Base-by-base conservation (phyloP, 2,888 invertebrate species). In the Ischnura elegans region DNA sequence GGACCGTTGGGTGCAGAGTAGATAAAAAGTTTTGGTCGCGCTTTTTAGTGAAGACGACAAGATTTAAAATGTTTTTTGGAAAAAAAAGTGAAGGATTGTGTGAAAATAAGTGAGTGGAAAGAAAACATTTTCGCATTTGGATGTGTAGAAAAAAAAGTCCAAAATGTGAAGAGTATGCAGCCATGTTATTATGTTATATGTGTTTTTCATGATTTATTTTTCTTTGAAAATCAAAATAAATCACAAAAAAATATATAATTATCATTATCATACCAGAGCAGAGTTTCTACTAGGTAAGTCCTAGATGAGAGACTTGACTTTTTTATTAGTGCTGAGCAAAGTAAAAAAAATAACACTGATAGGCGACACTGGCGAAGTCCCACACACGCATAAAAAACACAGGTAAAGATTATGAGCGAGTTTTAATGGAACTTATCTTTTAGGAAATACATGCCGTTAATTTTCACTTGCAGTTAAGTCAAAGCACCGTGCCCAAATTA, bases 161-260 rank as follows among this genome's bases (percentile, higher is more conserved):
- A 61, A n/a, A n/a, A 61, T 61, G 1, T 8, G 61, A 76, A 29
- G 29, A 21, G 46, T 45, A n/a, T n/a, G 86, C 45, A 45, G n/a
- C 10, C 45, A 45, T 86, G 86, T 45, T 86, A 86, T 86, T 46
- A 86, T 45, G n/a, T 45, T 86, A 86, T 46, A 46, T 86, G 86
- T 45, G n/a, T 36, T 45, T 86, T 86, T 36, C 86, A 45, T 86
- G 86, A 46, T 86, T 86, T 86, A 86, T 86, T 86, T 86, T 86
- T 86, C n/a, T 46, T 86, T 86, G 43, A 46, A 86, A 86, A 86
- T n/a, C 0, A 85, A 86, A 86, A 86, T 45, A 43, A 45, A 51
- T 51, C 43, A 86, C n/a, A 86, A 86, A 86, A 86, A 86, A 46
- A n/a, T n/a, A n/a, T n/a, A n/a, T n/a, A n/a, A n/a, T n/a, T 86